Evolutionary conservation across 35 echinoderm and acorn worm species (phyloP).

Genomic region (Chiridota heheva): DNA sequence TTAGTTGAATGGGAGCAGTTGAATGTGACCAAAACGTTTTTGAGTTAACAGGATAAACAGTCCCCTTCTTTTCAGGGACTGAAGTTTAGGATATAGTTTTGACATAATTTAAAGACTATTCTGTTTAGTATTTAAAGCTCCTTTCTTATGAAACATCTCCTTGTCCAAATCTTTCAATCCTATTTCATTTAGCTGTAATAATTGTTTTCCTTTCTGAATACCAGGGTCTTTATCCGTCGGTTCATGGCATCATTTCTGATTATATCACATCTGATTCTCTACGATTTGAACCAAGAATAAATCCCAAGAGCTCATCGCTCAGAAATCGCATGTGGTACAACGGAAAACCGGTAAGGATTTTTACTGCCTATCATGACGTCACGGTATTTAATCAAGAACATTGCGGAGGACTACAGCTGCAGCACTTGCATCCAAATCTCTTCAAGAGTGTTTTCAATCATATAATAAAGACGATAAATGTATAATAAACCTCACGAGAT

Average conservation of each 20-base stretch:
- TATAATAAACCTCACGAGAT: not conserved
- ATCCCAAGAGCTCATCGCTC: not conserved
- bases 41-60: not conserved
- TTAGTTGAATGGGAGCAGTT: too few species aligned
- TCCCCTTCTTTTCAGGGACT: not conserved
- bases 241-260: conserved; percentile 26
- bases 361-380: not conserved
- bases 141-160: not conserved
- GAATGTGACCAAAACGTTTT: too few species aligned
- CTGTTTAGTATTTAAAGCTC: not conserved
- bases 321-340: conserved; percentile 23
- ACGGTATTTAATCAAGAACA: not conserved
- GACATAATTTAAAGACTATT: not conserved
- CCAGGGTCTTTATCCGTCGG: conserved; percentile 34
- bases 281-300: conserved; percentile 7
- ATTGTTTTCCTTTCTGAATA: not conserved
- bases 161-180: not conserved
- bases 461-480: not conserved
- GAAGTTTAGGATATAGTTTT: not conserved
- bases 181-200: not conserved
- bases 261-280: not conserved
- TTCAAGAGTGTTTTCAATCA: not conserved
- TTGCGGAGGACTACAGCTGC: not conserved
- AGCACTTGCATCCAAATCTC: not conserved
- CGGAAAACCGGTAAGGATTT: conserved; percentile 28